Percentiles rank a stretch among this genome's conserved stretches.
Conservation (phyloP, 2,888 invertebrate species). For the Philonicus albiceps region DNA sequence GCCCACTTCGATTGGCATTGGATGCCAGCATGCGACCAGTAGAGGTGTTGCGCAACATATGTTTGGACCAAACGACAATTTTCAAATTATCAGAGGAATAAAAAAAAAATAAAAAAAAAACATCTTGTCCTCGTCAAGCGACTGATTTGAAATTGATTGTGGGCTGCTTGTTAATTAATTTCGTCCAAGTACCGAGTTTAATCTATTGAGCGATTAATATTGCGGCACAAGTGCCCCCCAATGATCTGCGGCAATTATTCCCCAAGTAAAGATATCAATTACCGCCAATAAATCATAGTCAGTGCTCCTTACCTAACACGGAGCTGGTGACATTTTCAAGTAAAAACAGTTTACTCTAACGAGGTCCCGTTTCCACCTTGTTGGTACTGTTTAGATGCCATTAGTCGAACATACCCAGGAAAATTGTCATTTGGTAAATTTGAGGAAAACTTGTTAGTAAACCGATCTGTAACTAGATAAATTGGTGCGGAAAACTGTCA, state of each 20-base stretch:
- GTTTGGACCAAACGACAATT: neutral
- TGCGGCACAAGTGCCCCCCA: neutral
- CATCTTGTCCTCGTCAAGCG: neutral
- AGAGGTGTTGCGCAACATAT: neutral
- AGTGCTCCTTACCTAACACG: neutral
- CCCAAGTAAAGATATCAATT: neutral
- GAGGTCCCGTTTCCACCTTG: neutral
- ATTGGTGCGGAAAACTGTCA: neutral
- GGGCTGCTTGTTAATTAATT: constrained; percentile 16
- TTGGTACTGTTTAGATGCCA: neutral
- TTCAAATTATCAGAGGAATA: neutral
- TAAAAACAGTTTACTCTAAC: neutral
- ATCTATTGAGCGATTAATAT: neutral
- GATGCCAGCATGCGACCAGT: neutral
- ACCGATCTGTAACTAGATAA: neutral
- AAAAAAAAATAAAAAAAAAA: neutral
- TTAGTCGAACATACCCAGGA: neutral
- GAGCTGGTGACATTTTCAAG: neutral
- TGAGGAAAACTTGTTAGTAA: neutral
- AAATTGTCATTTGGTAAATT: neutral
- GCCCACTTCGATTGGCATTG: neutral
- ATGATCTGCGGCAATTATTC: neutral
- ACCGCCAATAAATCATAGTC: constrained; percentile 7
- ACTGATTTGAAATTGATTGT: constrained; percentile 20
- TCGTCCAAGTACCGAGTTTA: neutral